Base-by-base conservation (phyloP, 35 echinoderm and acorn worm species). In the Heliocidaris tuberculata region DNA sequence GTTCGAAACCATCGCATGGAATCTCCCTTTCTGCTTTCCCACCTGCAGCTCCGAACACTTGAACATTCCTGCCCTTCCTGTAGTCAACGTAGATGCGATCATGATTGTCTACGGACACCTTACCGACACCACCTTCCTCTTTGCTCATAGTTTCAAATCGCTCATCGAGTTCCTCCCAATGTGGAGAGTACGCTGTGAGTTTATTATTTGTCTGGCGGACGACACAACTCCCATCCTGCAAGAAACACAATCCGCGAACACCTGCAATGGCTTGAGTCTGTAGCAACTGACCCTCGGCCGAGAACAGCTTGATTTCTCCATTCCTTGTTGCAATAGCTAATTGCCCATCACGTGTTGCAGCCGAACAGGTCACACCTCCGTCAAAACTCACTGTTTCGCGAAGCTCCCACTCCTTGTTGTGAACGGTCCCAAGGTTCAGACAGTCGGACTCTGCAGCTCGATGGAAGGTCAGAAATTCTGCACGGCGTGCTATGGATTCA, bases 81-180 rank as follows among this genome's bases (percentile, higher is more conserved):
- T 93, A 93, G 50, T 48, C 48, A 30, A 93, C 48, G 29, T 93
- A 93, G 48, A 93, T 93, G 48, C 19, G 31, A 48, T 93, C 91
- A 30, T 56, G 31, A 6, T 7, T 59, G 49, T 93, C 91, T 59
- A 93, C 91, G 7, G 47, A 30, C 16, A 93, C 5, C 29, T 48
- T 3, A 59, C 91, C 50, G 11, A 30, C 11, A 5, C 91, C 91
- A 59, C 32, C 13, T 59, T 93, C 91, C 7, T 49, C 50, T 30
- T 59, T 59, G 50, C 47, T 93, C 91, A 93, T 47, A 12, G 91
- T 93, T 30, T 59, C 91, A n/a, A 93, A 93, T 48, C 27, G 47
- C 9, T 4, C n/a, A 59, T 31, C 91, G 16, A 93, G 91, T 59
- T 93, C 48, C 17, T 49, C 11, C 91, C 47, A 59, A 10, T 93